These are phyloP conservation scores for Nyctibius grandis DNA, from an alignment of 2,797 vertebrate species.

Conservation along the genomic window DNA sequence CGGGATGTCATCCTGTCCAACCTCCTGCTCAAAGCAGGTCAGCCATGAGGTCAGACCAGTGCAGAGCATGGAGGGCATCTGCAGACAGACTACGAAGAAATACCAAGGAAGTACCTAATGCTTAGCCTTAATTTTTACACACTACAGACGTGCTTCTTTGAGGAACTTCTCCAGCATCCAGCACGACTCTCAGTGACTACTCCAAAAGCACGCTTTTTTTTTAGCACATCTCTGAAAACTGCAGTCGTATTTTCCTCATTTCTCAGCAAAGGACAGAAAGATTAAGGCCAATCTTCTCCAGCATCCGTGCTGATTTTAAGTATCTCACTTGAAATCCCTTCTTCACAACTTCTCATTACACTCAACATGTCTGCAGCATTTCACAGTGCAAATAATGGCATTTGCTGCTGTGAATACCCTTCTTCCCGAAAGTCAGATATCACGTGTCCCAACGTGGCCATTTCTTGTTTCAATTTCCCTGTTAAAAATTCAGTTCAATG, in stretches of 20 bases:
- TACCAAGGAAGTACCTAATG: neutral
- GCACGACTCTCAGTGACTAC: neutral
- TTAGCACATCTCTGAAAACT: neutral
- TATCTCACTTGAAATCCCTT: neutral
- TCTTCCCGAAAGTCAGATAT: neutral
- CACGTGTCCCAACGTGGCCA: rapidly evolving
- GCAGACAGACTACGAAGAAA: neutral
- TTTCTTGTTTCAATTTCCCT: neutral
- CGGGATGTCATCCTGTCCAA: neutral
- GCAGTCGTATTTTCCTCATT: neutral
- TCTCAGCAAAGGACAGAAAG: neutral
- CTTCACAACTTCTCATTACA: neutral
- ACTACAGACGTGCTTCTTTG: neutral
- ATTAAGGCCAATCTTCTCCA: neutral
- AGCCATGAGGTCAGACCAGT: rapidly evolving
- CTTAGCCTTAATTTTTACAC: neutral
- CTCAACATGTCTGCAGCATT: rapidly evolving
- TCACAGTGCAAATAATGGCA: neutral
- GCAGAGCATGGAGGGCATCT: neutral
- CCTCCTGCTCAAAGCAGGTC: neutral
- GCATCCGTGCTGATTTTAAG: neutral
- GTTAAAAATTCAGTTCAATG: neutral
- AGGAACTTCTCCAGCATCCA: neutral
- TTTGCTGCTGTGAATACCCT: neutral
- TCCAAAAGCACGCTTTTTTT: neutral